Evolutionary conservation across 1,140 invertebrate genomes (phyloP).

Genomic region (Nebria ingens): DNA sequence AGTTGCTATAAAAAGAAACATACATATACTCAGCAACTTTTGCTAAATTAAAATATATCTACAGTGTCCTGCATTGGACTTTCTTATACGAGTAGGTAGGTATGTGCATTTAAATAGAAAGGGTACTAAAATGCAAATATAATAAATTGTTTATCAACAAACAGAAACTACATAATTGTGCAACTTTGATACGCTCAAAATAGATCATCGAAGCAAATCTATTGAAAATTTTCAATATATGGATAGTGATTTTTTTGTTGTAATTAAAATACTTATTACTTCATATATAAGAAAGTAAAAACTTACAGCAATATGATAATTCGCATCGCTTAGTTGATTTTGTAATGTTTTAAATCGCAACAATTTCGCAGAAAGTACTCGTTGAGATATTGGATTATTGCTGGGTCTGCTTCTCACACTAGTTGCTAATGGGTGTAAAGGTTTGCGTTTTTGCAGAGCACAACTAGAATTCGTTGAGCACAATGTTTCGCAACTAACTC

Average conservation of each 20-base stretch:
- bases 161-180: too few relatives aligned
- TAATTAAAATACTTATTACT: too few relatives aligned
- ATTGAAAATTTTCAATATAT: too few relatives aligned
- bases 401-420: conserved; percentile 16
- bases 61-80: too few relatives aligned
- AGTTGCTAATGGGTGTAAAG: conserved; percentile 26
- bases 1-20: conserved; percentile 45
- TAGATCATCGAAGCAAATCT: too few relatives aligned
- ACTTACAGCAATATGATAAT: conserved; percentile 60
- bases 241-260: conserved; percentile 13
- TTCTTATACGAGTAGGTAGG: too few relatives aligned
- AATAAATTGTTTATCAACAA: too few relatives aligned
- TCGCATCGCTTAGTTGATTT: conserved; percentile 68
- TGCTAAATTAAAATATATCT: too few relatives aligned
- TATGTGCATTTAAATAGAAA: too few relatives aligned
- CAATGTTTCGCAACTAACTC: conserved; percentile 27
- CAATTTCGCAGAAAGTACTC: conserved; percentile 64
- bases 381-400: conserved; percentile 43
- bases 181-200: too few relatives aligned
- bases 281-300: too few relatives aligned
- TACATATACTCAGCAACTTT: conserved; percentile 2
- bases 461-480: conserved; percentile 33
- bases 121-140: too few relatives aligned
- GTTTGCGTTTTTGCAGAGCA: conserved; percentile 29
- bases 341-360: conserved; percentile 61